These are phyloP conservation scores for Parnassius apollo DNA, from an alignment of 2,888 invertebrate genomes.

Conservation along the genomic window DNA sequence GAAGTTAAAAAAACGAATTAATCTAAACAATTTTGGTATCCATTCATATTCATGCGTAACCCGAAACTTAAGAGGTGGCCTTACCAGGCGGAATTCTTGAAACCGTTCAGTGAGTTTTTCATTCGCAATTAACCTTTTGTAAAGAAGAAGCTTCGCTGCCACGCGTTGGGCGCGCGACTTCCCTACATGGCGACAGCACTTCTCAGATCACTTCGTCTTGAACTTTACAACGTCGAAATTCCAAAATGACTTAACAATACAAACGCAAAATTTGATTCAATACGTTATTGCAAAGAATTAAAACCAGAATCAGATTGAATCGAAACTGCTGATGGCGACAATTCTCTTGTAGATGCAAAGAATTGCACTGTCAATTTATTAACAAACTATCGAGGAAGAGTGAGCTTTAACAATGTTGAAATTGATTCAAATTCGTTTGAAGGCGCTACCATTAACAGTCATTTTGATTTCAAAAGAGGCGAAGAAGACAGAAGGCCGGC, in stretches of 20 bases:
- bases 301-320: slow-evolving; percentile 30
- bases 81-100: slow-evolving; percentile 56
- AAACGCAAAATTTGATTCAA: slow-evolving; percentile 22
- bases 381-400: slow-evolving; percentile 24
- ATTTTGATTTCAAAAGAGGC: slow-evolving; percentile 34
- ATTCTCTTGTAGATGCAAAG: slow-evolving; percentile 33
- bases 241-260: slow-evolving; percentile 25
- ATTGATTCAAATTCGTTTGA: slow-evolving; percentile 32
- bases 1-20: slow-evolving; percentile 46
- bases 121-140: slow-evolving; percentile 64
- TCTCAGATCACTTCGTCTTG: slow-evolving; percentile 31
- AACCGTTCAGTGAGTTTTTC: slow-evolving; percentile 60
- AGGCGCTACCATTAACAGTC: slow-evolving; percentile 27
- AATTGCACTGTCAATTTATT: slow-evolving; percentile 43
- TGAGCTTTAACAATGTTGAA: slow-evolving; percentile 30
- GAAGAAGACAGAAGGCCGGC: slow-evolving; percentile 47
- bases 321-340: slow-evolving; percentile 29
- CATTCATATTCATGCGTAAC: slow-evolving; percentile 66
- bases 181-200: slow-evolving; percentile 50
- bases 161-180: slow-evolving; percentile 65
- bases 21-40: slow-evolving; percentile 59
- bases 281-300: slow-evolving; percentile 35
- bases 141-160: slow-evolving; percentile 55
- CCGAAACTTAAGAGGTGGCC: slow-evolving; percentile 68
- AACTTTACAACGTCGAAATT: slow-evolving; percentile 26